These are phyloP conservation scores for Eonycteris spelaea DNA, from an alignment of 2,113 vertebrate genomes.

Conservation along the genomic window DNA sequence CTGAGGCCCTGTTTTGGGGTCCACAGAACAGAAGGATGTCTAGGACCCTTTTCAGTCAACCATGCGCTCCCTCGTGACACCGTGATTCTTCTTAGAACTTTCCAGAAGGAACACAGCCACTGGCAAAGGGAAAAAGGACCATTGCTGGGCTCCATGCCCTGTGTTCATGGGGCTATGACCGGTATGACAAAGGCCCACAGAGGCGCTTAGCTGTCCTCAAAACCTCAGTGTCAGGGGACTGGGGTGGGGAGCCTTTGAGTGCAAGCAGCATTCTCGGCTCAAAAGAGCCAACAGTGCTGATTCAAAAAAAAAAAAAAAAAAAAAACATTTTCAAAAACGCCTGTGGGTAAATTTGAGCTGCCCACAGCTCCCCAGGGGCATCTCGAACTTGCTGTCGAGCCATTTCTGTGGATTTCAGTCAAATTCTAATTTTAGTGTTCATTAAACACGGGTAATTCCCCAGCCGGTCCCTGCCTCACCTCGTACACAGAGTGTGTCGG, in stretches of 20 bases:
- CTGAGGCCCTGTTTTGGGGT: not conserved
- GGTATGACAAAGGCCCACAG: not conserved
- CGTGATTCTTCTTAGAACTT: not conserved
- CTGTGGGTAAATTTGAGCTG: conserved; percentile 90
- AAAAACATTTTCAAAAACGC: conserved; percentile 83
- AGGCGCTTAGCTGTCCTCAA: conserved; percentile 10
- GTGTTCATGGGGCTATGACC: not conserved
- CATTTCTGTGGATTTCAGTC: conserved; percentile 91
- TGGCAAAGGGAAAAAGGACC: fast-evolving
- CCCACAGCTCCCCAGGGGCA: conserved; percentile 91
- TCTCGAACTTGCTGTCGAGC: conserved; percentile 87
- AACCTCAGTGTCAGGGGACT: conserved; percentile 52
- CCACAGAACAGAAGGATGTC: not conserved
- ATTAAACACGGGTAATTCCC: conserved; percentile 91
- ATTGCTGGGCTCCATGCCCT: fast-evolving
- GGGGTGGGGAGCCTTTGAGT: conserved; percentile 54
- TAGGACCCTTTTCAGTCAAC: not conserved
- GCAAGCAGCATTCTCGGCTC: conserved; percentile 77
- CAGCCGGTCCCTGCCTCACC: conserved; percentile 84
- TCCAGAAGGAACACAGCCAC: not conserved
- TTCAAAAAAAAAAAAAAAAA: conserved; percentile 76
- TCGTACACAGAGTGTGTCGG: conserved; percentile 81
- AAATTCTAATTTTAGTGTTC: conserved; percentile 93
- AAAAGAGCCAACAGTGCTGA: conserved; percentile 85
- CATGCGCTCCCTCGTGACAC: fast-evolving